Conservation (phyloP, 2,797 vertebrate species). For the Bradypus variegatus region DNA sequence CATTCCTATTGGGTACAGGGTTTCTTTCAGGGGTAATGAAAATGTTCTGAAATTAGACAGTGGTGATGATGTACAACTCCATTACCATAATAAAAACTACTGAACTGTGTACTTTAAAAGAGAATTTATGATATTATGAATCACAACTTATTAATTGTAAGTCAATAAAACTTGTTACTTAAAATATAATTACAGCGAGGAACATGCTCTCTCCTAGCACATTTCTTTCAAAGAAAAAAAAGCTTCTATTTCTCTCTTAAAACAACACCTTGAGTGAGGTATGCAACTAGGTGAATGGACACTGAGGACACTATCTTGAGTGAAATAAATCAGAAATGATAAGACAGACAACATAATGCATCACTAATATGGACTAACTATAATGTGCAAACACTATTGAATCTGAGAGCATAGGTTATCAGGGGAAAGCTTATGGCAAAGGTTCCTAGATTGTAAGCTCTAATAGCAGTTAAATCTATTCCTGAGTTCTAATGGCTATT, state of each 20-base stretch:
- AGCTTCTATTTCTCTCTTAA: slow-evolving; percentile 25
- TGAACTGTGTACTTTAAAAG: not conserved
- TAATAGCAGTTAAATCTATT: no score
- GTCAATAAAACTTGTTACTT: not conserved
- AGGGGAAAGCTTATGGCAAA: no score
- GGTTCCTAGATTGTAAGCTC: no score
- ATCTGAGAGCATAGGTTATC: no score
- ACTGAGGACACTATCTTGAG: no score
- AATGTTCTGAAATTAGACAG: not conserved
- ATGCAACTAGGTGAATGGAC: no score
- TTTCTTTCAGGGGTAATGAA: not conserved
- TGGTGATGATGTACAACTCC: not conserved
- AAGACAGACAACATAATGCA: no score
- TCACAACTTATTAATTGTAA: not conserved
- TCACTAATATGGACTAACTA: no score
- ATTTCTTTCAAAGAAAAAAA: slow-evolving; percentile 10
- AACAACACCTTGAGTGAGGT: not conserved
- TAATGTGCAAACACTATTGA: no score
- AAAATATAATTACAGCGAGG: not conserved
- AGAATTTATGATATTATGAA: not conserved
- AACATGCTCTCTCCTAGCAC: not conserved
- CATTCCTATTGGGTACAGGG: not conserved
- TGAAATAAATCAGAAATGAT: no score
- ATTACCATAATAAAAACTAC: not conserved
- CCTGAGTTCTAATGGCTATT: no score